Base-by-base conservation (phyloP, 53 echinoderm and acorn worm species). In the Temnopleurus reevesii region DNA sequence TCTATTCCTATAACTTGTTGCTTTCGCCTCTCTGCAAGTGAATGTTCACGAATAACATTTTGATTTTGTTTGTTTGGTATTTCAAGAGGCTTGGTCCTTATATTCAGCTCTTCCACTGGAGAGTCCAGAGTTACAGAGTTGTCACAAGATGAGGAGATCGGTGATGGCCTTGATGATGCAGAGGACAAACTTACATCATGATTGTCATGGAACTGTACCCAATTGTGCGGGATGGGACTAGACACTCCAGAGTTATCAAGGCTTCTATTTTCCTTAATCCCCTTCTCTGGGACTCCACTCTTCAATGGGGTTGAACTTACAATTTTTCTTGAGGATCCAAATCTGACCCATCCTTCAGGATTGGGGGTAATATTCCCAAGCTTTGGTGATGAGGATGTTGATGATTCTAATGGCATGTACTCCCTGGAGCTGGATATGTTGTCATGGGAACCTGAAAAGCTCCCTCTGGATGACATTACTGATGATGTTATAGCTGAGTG, bases 401-500 rank as follows among this genome's bases (percentile, higher is more conserved):
- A 71, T n/a, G 71, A 71, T 45, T 92, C 93, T 36, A 97, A 83
- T 6, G 95, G 97, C 59, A 97, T 83, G 91, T 97, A 97, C 53
- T 97, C 97, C 5, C 94, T 95, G 12, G 91, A 87, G 38, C 88
- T 87, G 45, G 95, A 97, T 34, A 89, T 81, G 79, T 86, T 94
- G 61, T 95, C 95, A 53, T 93, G 93, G 17, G 93, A 88, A 25
- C 81, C 92, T 13, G 91, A 84, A 46, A 93, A 92, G 58, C 96
- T 96, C 4, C 96, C 96, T 59, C 92, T 63, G 31, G 94, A 94
- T 19, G 96, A 96, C 8, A 92, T 63, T 29, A 91, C 93, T 56
- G 96, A 94, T 54, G 94, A 90, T 65, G 96, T 89, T 49, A 94
- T 46, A 34, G 85, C 92, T 25, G 97, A 96, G 55, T 92, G 95